Percentiles rank a stretch among this genome's conserved stretches.
phyloP scores from a whole-genome alignment of 2,888 invertebrate genomes.

The Cephus pygmeus region DNA sequence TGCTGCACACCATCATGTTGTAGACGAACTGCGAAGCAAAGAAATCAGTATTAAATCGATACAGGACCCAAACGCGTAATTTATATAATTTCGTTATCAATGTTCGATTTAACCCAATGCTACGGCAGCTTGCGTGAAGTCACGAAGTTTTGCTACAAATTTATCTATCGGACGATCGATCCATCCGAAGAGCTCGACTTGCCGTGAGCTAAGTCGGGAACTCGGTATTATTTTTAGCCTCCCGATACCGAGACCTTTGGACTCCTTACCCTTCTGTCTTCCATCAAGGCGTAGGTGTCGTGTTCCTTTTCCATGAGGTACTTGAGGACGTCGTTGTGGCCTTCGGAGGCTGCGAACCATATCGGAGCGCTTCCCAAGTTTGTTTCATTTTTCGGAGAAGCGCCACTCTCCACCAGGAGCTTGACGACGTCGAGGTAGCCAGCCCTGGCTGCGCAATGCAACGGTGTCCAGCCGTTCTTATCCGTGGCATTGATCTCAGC shows the following conservation, averaged over 20 bases:
- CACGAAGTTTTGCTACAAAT: background rate
- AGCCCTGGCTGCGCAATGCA: conserved; percentile 94
- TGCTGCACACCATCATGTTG: conserved; percentile 97
- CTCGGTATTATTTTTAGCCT: too few species aligned
- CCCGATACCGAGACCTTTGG: background rate
- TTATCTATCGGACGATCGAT: too few species aligned
- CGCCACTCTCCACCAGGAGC: conserved; percentile 94
- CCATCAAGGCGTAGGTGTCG: conserved; percentile 96
- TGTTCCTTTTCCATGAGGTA: conserved; percentile 98
- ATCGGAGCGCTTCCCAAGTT: conserved; percentile 97
- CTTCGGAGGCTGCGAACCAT: conserved; percentile 98
- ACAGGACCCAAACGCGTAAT: background rate
- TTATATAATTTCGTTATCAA: background rate
- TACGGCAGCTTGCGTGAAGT: conserved; percentile 4
- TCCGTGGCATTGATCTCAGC: conserved; percentile 98
- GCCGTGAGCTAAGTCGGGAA: too few species aligned
- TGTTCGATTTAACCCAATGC: background rate
- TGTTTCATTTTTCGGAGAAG: conserved; percentile 94
- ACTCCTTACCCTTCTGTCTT: conserved; percentile 82
- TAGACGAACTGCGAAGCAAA: conserved; percentile 80
- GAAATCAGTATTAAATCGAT: background rate
- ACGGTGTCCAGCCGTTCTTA: conserved; percentile 95
- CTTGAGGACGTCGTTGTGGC: conserved; percentile 94
- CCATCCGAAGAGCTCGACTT: too few species aligned
- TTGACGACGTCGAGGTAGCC: conserved; percentile 96